These are phyloP conservation scores for Myotis brandtii DNA, from an alignment of 2,113 vertebrate genomes.

Conservation along the genomic window DNA sequence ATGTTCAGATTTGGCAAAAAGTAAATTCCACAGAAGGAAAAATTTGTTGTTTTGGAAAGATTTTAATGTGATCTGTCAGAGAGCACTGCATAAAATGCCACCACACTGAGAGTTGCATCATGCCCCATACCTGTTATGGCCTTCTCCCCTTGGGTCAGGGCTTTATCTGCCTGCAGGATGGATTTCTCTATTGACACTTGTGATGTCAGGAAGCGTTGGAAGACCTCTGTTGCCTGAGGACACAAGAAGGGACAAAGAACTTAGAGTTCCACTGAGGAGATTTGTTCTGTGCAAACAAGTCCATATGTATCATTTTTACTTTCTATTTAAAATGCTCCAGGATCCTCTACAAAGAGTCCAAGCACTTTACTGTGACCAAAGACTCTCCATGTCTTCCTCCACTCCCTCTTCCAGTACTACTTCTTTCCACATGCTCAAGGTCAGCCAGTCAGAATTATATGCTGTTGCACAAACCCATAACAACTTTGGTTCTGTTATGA, in stretches of 20 bases:
- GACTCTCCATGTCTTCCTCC: background rate
- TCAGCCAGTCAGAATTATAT: background rate
- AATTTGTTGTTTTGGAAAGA: background rate
- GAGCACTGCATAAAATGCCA: background rate
- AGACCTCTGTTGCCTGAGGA: background rate
- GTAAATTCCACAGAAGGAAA: background rate
- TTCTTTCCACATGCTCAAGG: background rate
- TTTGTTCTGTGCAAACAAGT: background rate
- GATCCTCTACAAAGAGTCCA: background rate
- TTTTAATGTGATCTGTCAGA: background rate
- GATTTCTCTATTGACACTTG: background rate
- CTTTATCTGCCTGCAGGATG: constrained; percentile 34
- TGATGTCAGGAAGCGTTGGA: background rate
- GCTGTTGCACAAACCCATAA: background rate
- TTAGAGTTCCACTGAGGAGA: background rate
- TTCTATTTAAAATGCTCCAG: background rate
- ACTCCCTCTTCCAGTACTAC: background rate
- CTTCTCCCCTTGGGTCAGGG: background rate
- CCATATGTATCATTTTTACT: background rate
- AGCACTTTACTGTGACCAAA: background rate
- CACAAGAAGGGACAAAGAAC: background rate
- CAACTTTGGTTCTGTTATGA: background rate
- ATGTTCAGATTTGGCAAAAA: background rate
- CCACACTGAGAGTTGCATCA: background rate
- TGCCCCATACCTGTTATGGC: background rate